phyloP scores from a whole-genome alignment of 2,888 invertebrate genomes.

The Altica lythri region DNA sequence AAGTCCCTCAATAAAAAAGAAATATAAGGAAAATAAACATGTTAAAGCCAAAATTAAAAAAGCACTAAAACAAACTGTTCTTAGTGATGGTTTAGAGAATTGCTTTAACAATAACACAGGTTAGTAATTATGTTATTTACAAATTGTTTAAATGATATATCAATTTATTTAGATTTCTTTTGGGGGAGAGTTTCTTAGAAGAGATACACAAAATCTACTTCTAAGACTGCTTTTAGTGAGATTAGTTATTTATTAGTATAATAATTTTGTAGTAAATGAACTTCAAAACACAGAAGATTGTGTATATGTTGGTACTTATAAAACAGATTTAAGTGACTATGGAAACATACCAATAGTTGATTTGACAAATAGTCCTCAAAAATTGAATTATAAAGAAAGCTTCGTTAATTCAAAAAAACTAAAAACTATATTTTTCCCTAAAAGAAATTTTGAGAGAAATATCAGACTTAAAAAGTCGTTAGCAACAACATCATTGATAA shows the following conservation, averaged over 20 bases:
- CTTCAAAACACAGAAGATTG: not conserved
- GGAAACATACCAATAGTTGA: constrained; percentile 28
- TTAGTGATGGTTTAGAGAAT: not conserved
- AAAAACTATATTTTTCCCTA: constrained; percentile 30
- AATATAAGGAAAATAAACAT: not conserved
- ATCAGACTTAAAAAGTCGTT: constrained; percentile 14
- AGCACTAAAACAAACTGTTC: not conserved
- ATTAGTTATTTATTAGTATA: not conserved
- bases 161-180: no score
- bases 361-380: constrained; percentile 24
- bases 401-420: constrained; percentile 17
- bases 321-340: constrained; percentile 2
- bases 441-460: constrained; percentile 21
- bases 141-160: no score
- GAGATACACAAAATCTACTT: no score
- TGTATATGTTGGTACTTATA: constrained; percentile 31
- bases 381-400: not conserved
- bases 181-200: no score
- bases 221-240: not conserved
- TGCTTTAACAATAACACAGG: not conserved
- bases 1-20: not conserved
- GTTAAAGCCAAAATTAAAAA: not conserved
- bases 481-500: constrained; percentile 25
- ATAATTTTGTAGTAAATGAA: not conserved
- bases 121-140: not conserved